phyloP scores from a whole-genome alignment of 2,113 vertebrate genomes.

The Microcebus lehilahytsara region DNA sequence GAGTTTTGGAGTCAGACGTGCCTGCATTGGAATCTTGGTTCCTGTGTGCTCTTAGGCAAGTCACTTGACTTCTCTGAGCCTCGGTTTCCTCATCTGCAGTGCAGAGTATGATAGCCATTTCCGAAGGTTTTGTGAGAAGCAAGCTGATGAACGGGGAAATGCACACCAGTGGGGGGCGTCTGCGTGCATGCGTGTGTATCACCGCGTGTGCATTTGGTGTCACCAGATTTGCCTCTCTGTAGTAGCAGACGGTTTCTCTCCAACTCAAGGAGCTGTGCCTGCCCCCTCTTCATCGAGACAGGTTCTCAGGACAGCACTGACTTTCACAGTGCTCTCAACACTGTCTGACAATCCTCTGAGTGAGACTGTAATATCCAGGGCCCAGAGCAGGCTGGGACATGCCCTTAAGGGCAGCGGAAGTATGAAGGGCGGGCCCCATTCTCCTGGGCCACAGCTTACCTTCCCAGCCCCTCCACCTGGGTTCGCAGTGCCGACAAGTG shows the following conservation, averaged over 20 bases:
- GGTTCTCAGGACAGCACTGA: not conserved
- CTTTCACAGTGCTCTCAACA: rapidly evolving
- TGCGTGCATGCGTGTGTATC: rapidly evolving
- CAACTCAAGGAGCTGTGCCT: not conserved
- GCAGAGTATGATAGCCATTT: not conserved
- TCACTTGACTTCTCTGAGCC: not conserved
- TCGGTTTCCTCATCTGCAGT: not conserved
- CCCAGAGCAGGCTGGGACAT: not conserved
- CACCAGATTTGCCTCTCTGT: not conserved
- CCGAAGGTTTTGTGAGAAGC: not conserved
- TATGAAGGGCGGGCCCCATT: rapidly evolving
- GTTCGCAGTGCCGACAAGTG: not conserved
- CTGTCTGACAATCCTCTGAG: not conserved
- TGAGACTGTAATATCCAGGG: not conserved
- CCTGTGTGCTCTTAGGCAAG: not conserved
- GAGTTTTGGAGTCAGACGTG: not conserved
- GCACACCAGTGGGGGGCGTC: rapidly evolving
- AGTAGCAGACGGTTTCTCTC: not conserved
- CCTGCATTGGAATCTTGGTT: not conserved
- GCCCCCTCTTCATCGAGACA: not conserved
- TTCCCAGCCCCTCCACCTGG: not conserved
- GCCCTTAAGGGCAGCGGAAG: not conserved
- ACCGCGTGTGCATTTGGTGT: rapidly evolving
- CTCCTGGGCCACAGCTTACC: not conserved
- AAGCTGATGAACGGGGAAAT: not conserved